phyloP scores from a whole-genome alignment of 1,140 invertebrate species.

The Mamestra configurata region DNA sequence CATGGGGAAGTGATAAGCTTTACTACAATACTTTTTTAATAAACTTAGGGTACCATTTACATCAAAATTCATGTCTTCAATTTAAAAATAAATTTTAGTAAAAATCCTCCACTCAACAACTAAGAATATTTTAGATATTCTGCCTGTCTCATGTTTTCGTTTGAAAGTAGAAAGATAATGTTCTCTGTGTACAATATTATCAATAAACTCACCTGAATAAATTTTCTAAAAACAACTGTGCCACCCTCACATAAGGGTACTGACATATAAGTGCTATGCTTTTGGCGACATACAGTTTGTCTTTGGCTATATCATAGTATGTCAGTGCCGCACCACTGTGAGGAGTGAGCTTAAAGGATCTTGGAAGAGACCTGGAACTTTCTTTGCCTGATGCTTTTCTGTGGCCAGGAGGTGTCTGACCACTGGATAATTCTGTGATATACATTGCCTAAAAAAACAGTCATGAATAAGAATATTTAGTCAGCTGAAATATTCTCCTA shows the following conservation, averaged over 20 bases:
- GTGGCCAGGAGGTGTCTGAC: constrained; percentile 90
- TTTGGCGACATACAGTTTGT: constrained; percentile 98
- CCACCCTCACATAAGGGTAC: constrained; percentile 95
- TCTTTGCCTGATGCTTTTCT: constrained; percentile 88
- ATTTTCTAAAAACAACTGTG: constrained; percentile 95
- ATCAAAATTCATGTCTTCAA: too few relatives aligned
- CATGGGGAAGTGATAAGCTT: too few relatives aligned
- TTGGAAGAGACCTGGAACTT: constrained; percentile 93
- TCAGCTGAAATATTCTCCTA: constrained; percentile 5
- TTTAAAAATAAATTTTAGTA: too few relatives aligned
- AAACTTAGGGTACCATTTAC: too few relatives aligned
- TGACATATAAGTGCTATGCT: constrained; percentile 97
- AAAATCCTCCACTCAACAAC: too few relatives aligned
- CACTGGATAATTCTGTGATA: constrained; percentile 95
- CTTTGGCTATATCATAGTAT: constrained; percentile 97
- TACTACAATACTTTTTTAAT: too few relatives aligned
- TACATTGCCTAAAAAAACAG: constrained; percentile 93
- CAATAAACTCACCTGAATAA: constrained; percentile 92
- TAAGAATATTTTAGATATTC: too few relatives aligned
- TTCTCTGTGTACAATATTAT: constrained; percentile 11
- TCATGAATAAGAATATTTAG: background rate
- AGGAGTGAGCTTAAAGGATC: constrained; percentile 95
- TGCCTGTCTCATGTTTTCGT: too few relatives aligned
- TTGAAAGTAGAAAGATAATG: too few relatives aligned
- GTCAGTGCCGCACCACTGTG: constrained; percentile 92